Evolutionary conservation across 1,140 invertebrate species (phyloP).

Genomic region (Saccostrea glomerata): DNA sequence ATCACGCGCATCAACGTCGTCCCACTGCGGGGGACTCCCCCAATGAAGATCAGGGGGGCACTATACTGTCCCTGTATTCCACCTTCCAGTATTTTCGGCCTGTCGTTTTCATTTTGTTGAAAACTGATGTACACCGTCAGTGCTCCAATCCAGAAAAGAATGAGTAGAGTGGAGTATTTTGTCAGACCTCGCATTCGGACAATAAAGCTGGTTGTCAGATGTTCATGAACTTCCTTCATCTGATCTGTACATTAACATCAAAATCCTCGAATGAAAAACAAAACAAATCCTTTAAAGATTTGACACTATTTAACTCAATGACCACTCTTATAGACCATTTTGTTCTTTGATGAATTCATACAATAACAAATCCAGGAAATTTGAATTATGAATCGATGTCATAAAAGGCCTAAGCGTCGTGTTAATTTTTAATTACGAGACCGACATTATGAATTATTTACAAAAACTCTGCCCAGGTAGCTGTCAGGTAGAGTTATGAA

Average conservation of each 20-base stretch:
- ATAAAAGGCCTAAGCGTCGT: too few relatives aligned
- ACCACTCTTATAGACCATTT: too few relatives aligned
- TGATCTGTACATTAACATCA: neutral
- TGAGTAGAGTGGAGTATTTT: neutral
- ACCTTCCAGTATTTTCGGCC: neutral
- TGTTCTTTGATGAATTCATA: too few relatives aligned
- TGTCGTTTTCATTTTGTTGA: neutral
- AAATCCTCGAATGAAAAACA: neutral
- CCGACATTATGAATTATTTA: too few relatives aligned
- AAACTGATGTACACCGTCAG: neutral
- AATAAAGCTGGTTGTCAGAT: neutral
- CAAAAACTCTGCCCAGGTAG: too few relatives aligned
- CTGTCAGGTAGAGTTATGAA: too few relatives aligned
- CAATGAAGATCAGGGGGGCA: constrained; percentile 94
- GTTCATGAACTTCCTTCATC: neutral
- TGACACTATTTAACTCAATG: too few relatives aligned
- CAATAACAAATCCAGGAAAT: too few relatives aligned
- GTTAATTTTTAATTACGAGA: too few relatives aligned
- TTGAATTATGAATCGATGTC: too few relatives aligned
- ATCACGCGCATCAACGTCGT: constrained; percentile 97
- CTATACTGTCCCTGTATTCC: neutral
- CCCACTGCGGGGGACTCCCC: constrained; percentile 95
- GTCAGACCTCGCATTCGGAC: neutral
- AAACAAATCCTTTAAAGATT: neutral
- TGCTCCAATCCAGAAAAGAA: neutral